A percentile compares a stretch with the other conserved stretches of the same genome.
Conservation (phyloP, 2,888 invertebrate genomes). For the Marasmarcha lunaedactyla region DNA sequence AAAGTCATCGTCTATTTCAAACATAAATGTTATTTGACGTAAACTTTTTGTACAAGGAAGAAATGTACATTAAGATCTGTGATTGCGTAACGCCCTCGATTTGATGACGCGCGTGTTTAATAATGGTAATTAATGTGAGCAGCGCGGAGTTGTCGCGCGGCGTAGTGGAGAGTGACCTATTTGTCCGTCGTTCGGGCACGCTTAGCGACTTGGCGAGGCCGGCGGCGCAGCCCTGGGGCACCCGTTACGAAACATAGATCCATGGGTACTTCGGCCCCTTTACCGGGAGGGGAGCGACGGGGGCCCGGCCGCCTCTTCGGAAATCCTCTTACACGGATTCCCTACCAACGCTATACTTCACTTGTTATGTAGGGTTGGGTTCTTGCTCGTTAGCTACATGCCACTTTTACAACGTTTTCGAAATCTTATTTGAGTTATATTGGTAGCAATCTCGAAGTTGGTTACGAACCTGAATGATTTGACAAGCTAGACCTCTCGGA, state of each 20-base stretch:
- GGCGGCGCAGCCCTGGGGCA: constrained; percentile 7
- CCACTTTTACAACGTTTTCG: no score
- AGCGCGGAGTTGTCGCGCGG: neutral
- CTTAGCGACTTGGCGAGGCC: constrained; percentile 2
- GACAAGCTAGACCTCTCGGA: no score
- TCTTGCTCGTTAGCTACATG: no score
- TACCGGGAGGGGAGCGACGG: constrained; percentile 35
- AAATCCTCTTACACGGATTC: constrained; percentile 17
- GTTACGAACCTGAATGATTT: no score
- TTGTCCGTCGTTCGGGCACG: constrained; percentile 5
- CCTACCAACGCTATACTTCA: neutral
- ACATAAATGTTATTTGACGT: no score
- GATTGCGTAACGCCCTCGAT: neutral
- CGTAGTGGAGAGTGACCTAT: constrained; percentile 11
- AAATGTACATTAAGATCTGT: neutral
- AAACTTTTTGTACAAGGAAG: neutral
- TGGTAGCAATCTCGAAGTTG: no score
- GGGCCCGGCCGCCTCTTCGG: constrained; percentile 29
- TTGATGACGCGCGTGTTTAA: neutral
- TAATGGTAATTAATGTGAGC: neutral
- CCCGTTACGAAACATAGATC: constrained; percentile 8
- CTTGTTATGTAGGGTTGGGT: no score
- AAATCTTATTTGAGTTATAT: no score
- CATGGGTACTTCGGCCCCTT: constrained; percentile 17
- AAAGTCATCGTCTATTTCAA: no score